Evolutionary conservation across 2,113 vertebrate genomes (phyloP).

Genomic region (Lamprologus lemairii): DNA sequence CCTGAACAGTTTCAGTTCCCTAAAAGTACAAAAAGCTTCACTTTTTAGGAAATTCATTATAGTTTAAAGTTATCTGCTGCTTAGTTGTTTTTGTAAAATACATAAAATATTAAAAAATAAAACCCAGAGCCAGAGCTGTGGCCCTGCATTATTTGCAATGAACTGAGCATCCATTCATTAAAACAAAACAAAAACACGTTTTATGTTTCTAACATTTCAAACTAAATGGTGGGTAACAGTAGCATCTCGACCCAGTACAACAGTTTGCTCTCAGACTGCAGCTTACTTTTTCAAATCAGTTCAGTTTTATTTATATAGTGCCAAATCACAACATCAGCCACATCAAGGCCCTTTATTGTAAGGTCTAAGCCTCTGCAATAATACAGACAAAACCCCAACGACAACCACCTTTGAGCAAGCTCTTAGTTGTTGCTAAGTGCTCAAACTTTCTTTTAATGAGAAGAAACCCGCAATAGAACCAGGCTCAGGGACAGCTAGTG

Average conservation of each 20-base stretch:
- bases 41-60: neutral
- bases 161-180: neutral
- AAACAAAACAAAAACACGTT: neutral
- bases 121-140: rapidly evolving
- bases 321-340: neutral
- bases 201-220: neutral
- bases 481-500: rapidly evolving
- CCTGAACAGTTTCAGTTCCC: neutral
- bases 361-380: neutral
- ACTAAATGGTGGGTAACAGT: rapidly evolving
- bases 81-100: neutral
- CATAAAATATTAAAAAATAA: neutral
- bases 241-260: neutral
- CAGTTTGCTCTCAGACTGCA: rapidly evolving
- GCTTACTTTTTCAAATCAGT: neutral
- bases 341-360: neutral
- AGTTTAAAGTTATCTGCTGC: neutral
- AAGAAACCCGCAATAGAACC: neutral
- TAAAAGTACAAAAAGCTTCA: neutral
- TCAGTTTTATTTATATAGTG: neutral
- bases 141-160: neutral
- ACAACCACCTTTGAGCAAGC: neutral
- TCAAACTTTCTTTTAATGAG: neutral
- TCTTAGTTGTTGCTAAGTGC: neutral
- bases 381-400: neutral